A percentile compares a stretch with the other conserved stretches of the same genome.
These are phyloP conservation scores for Paragorgia papillata DNA, from an alignment of 92 coral and sea anemone genomes.

Conservation along the genomic window DNA sequence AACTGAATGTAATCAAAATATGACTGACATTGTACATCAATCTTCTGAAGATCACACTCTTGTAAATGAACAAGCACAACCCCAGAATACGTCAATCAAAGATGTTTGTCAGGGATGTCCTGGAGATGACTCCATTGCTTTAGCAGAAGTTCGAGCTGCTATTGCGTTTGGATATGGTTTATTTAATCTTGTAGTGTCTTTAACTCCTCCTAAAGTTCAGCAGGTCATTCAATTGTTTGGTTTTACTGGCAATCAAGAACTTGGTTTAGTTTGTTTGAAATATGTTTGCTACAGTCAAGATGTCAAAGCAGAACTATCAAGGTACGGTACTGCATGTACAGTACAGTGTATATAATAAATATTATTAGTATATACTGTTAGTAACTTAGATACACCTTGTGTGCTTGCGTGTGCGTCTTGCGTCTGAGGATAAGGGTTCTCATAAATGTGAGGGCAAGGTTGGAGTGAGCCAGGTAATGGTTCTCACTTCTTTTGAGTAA, in stretches of 20 bases:
- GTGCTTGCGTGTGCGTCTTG: no score
- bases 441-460: no score
- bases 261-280: constrained; percentile 83
- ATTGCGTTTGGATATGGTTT: constrained; percentile 96
- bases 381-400: no score
- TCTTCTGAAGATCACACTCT: background rate
- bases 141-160: constrained; percentile 86
- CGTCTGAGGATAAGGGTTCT: no score
- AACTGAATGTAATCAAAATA: background rate
- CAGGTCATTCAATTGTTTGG: constrained; percentile 88
- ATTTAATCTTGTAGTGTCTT: constrained; percentile 89
- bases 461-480: no score
- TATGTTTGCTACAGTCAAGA: constrained; percentile 95
- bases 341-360: no score
- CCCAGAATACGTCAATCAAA: background rate
- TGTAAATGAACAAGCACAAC: background rate
- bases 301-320: constrained; percentile 97
- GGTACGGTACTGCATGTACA: no score
- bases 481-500: no score
- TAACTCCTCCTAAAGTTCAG: constrained; percentile 90
- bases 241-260: constrained; percentile 88
- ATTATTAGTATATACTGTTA: no score
- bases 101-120: background rate
- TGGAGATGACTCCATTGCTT: constrained; percentile 58
- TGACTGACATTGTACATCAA: no score